Conservation (phyloP, 2,888 invertebrate genomes). For the Phengaris arion region DNA sequence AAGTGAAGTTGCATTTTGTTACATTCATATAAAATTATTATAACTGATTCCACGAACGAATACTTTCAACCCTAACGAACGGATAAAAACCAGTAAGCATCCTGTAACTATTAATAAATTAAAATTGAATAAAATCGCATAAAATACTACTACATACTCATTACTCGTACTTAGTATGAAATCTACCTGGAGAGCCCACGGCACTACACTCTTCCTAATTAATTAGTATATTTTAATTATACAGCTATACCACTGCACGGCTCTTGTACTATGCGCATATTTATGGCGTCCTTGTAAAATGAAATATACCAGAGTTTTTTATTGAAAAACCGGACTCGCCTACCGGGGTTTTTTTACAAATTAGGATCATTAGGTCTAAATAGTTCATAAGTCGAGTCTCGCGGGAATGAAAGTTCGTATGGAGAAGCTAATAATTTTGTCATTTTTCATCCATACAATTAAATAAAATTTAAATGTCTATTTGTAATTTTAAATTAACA, state of each 20-base stretch:
- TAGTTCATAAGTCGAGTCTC: too few relatives aligned
- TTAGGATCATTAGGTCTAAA: too few relatives aligned
- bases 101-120: neutral
- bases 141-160: neutral
- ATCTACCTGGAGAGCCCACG: constrained; percentile 5
- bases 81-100: neutral
- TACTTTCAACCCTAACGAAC: neutral
- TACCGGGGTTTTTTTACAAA: too few relatives aligned
- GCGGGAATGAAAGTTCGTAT: too few relatives aligned
- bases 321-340: neutral
- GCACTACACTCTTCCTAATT: constrained; percentile 6
- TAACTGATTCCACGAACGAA: neutral
- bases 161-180: neutral
- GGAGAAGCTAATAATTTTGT: too few relatives aligned
- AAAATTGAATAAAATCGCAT: neutral
- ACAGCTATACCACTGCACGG: neutral
- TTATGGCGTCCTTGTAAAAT: neutral
- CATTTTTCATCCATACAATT: too few relatives aligned
- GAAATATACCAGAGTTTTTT: neutral
- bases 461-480: too few relatives aligned
- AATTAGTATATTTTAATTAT: constrained; percentile 12
- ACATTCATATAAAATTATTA: neutral
- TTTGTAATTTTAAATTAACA: too few relatives aligned
- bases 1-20: too few relatives aligned
- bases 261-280: neutral